A percentile compares a stretch with the other conserved stretches of the same genome.
These are phyloP conservation scores for Oscheius onirici DNA, from an alignment of 2,888 invertebrate genomes.

Conservation along the genomic window DNA sequence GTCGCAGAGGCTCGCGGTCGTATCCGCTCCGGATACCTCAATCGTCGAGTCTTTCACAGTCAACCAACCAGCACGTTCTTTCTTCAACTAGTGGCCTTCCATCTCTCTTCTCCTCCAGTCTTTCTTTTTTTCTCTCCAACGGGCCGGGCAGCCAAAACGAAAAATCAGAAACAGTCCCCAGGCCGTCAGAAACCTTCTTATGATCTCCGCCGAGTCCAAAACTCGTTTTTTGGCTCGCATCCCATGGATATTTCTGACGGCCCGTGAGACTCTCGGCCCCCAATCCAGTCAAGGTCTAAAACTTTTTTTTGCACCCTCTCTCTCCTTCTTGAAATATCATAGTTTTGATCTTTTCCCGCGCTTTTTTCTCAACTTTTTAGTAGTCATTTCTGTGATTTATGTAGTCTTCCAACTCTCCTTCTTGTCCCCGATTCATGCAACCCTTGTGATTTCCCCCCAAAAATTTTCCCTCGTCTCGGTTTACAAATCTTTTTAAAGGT, in stretches of 20 bases:
- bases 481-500: not conserved
- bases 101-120: not conserved
- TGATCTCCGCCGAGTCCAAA: constrained; percentile 27
- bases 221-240: not conserved
- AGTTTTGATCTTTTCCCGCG: constrained; percentile 22
- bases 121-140: not conserved
- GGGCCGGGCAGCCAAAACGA: constrained; percentile 13
- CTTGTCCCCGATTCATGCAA: constrained; percentile 2
- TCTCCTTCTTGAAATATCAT: constrained; percentile 19
- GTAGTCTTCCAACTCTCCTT: not conserved
- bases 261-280: constrained; percentile 10
- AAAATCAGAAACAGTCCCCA: constrained; percentile 1
- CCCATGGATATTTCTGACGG: constrained; percentile 35
- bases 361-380: not conserved
- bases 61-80: constrained; percentile 6
- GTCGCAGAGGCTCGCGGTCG: constrained; percentile 29
- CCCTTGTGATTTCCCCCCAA: not conserved
- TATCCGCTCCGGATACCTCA: constrained; percentile 30
- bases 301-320: constrained; percentile 2
- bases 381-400: not conserved
- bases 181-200: constrained; percentile 34
- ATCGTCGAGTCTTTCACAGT: constrained; percentile 28
- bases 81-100: constrained; percentile 22
- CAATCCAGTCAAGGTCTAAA: not conserved
- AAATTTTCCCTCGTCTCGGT: constrained; percentile 11